Evolutionary conservation across 2,113 vertebrate genomes (phyloP).

Genomic region (Centropristis striata): DNA sequence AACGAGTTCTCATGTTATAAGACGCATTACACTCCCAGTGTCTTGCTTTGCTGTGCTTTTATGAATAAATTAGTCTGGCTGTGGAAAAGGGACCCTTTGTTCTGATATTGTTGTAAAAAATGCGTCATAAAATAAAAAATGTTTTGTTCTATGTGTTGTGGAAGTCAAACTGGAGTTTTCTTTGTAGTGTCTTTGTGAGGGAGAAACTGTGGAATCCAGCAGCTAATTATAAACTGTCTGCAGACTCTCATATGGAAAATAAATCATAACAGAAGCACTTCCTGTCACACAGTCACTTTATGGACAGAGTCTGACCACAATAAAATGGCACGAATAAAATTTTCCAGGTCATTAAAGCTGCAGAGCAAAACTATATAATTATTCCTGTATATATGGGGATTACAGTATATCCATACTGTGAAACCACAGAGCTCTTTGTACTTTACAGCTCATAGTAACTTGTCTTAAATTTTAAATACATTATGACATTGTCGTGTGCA

Average conservation of each 20-base stretch:
- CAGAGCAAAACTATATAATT: not conserved
- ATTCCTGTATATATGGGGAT: not conserved
- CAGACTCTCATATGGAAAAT: conserved; percentile 28
- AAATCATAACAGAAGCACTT: conserved; percentile 4
- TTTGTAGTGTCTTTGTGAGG: conserved; percentile 47
- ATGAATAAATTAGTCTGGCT: not conserved
- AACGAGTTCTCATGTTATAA: not conserved
- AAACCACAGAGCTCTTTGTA: no score
- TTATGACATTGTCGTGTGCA: no score
- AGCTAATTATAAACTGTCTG: conserved; percentile 35
- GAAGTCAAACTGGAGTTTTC: conserved; percentile 14
- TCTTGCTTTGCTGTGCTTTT: not conserved
- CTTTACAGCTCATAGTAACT: not conserved
- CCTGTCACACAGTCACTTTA: conserved; percentile 4
- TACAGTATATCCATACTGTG: not conserved
- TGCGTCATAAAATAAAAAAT: conserved; percentile 31
- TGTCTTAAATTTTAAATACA: not conserved
- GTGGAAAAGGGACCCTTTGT: conserved; percentile 36
- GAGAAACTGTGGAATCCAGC: conserved; percentile 14
- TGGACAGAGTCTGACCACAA: not conserved
- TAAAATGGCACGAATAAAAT: not conserved
- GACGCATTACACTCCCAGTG: not conserved
- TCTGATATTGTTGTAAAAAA: conserved; percentile 29
- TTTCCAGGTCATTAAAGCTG: not conserved
- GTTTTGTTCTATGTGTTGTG: conserved; percentile 19